Evolutionary conservation across 1,140 invertebrate genomes (phyloP).

Genomic region (Zaprionus camerounensis): DNA sequence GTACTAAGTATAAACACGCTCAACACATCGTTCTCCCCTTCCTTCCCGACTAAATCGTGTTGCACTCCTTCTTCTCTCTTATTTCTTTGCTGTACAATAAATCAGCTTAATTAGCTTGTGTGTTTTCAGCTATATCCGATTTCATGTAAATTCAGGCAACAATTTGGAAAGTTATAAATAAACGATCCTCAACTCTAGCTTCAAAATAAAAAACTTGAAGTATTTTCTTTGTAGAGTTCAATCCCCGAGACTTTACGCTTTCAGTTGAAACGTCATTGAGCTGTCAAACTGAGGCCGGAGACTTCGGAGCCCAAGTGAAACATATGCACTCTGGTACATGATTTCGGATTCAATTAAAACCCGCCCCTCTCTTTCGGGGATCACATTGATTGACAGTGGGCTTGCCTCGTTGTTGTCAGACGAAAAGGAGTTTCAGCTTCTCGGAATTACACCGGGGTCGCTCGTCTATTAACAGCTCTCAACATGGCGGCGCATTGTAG

Average conservation of each 20-base stretch:
- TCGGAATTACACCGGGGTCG: constrained; percentile 33
- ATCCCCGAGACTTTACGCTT: constrained; percentile 23
- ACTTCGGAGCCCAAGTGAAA: constrained; percentile 8
- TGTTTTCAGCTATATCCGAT: constrained; percentile 2
- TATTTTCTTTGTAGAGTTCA: constrained; percentile 5
- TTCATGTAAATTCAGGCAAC: not conserved
- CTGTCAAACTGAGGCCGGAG: constrained; percentile 51
- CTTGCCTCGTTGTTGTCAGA: constrained; percentile 24
- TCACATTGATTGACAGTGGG: constrained; percentile 68
- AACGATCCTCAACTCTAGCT: not conserved
- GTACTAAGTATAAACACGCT: not conserved
- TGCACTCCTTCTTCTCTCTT: not conserved
- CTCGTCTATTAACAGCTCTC: constrained; percentile 51
- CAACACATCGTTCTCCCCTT: not conserved
- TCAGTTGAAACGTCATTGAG: constrained; percentile 60
- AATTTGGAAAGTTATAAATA: not conserved
- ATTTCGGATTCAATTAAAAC: constrained; percentile 75
- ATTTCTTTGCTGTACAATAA: not conserved
- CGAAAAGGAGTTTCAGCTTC: constrained; percentile 30
- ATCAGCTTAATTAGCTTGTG: constrained; percentile 2
- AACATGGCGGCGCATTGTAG: constrained; percentile 60
- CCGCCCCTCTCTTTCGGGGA: constrained; percentile 29
- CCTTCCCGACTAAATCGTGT: not conserved
- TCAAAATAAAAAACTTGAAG: constrained; percentile 8
- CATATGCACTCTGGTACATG: constrained; percentile 14